Evolutionary conservation across 2,888 invertebrate genomes (phyloP).

Genomic region (Clostera curtula): DNA sequence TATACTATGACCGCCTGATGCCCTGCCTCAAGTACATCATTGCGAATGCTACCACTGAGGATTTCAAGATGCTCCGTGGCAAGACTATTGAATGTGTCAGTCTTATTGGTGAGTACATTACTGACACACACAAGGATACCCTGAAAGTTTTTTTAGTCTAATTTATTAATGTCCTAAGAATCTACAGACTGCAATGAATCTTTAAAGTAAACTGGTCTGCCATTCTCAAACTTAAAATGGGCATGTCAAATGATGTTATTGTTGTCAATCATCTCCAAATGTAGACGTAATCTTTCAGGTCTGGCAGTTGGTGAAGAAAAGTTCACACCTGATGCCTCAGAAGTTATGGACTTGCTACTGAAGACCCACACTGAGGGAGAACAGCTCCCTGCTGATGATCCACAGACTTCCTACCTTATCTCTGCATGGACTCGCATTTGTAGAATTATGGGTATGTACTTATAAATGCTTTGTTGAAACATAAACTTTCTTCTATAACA

Average conservation of each 20-base stretch:
- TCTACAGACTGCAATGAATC: no score
- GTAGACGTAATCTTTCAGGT: constrained; percentile 32
- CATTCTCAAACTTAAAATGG: no score
- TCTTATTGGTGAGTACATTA: constrained; percentile 83
- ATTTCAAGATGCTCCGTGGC: constrained; percentile 93
- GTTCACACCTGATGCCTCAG: constrained; percentile 93
- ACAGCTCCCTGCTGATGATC: constrained; percentile 94
- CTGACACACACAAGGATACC: no score
- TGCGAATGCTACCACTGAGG: constrained; percentile 91
- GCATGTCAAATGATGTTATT: no score
- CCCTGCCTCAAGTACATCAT: constrained; percentile 98
- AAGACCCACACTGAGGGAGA: constrained; percentile 91
- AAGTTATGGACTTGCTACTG: constrained; percentile 95
- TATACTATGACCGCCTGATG: constrained; percentile 94
- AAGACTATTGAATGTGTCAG: constrained; percentile 99
- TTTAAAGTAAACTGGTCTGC: no score
- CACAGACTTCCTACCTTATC: constrained; percentile 97
- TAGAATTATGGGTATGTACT: constrained; percentile 83
- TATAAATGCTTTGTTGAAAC: no score
- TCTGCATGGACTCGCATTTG: constrained; percentile 99
- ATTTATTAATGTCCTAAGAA: no score
- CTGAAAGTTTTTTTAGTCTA: no score
- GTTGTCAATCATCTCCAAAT: not conserved
- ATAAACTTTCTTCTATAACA: no score
- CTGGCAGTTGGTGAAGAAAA: constrained; percentile 87